A percentile compares a stretch with the other conserved stretches of the same genome.
These are phyloP conservation scores for Euleptes europaea DNA, from an alignment of 2,113 vertebrate species.

Conservation along the genomic window DNA sequence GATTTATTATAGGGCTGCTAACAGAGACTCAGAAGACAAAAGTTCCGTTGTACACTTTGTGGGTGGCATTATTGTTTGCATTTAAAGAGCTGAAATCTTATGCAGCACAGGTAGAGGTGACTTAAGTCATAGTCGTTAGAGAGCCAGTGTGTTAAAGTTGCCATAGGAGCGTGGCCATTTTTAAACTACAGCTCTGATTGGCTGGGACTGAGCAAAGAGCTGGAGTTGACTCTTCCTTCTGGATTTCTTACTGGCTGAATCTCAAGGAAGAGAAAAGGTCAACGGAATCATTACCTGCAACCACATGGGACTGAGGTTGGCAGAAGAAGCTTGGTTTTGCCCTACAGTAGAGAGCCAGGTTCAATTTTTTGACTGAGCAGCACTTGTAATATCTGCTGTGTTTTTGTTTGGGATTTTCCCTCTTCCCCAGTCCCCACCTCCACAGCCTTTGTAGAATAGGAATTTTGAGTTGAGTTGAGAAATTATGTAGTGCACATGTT, in stretches of 20 bases:
- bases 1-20: neutral
- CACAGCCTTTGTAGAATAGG: neutral
- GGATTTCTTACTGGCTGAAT: neutral
- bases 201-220: neutral
- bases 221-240: neutral
- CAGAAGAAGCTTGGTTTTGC: neutral
- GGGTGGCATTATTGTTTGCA: neutral
- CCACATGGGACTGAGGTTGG: neutral
- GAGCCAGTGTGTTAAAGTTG: neutral
- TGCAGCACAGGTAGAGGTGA: rapidly evolving
- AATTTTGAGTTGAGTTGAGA: neutral
- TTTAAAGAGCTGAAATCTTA: neutral
- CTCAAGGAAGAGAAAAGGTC: neutral
- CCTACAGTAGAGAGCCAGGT: neutral
- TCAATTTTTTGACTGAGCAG: neutral
- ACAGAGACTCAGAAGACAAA: neutral
- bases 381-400: neutral
- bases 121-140: rapidly evolving
- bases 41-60: neutral
- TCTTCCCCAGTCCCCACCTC: too few species aligned
- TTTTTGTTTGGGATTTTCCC: neutral
- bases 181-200: too few species aligned
- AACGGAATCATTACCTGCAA: neutral
- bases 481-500: neutral
- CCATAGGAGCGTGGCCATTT: neutral